Evolutionary conservation across 2,888 invertebrate species (phyloP).

Genomic region (Drosophila kanekoi): DNA sequence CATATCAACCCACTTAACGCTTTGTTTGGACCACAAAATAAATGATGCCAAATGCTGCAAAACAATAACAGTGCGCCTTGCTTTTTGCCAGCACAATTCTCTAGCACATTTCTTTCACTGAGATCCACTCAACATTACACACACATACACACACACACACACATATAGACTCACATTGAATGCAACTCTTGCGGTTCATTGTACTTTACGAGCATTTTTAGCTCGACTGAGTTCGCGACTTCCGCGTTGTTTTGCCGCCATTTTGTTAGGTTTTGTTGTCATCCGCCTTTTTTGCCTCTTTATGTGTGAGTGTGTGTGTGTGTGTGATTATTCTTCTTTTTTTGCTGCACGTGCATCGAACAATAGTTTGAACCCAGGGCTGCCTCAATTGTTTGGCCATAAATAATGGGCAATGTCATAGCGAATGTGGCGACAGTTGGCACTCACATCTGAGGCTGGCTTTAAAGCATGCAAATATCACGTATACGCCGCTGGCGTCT

Average conservation of each 20-base stretch:
- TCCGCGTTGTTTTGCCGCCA: conserved; percentile 72
- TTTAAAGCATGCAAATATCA: conserved; percentile 58
- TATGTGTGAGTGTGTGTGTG: conserved; percentile 7
- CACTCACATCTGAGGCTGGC: conserved; percentile 36
- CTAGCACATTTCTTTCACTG: conserved; percentile 58
- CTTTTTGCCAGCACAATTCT: conserved; percentile 42
- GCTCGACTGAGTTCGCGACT: conserved; percentile 57
- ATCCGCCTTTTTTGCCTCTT: conserved; percentile 17
- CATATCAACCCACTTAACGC: conserved; percentile 50
- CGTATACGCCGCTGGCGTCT: conserved; percentile 49
- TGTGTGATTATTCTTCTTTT: conserved; percentile 27
- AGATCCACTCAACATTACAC: conserved; percentile 68
- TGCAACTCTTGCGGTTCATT: conserved; percentile 73
- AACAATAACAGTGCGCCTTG: conserved; percentile 58
- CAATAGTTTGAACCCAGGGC: conserved; percentile 61
- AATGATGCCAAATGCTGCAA: conserved; percentile 64
- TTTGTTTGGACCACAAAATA: conserved; percentile 58
- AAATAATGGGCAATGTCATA: conserved; percentile 70
- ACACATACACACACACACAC: conserved; percentile 13
- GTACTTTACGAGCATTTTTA: conserved; percentile 71
- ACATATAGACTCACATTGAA: conserved; percentile 34
- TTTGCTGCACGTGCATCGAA: conserved; percentile 61
- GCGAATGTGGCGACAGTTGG: conserved; percentile 58
- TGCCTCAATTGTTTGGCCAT: conserved; percentile 74
- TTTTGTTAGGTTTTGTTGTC: conserved; percentile 66